Evolutionary conservation across 1,140 invertebrate species (phyloP).

Genomic region (Druon quercuslanigerum): DNA sequence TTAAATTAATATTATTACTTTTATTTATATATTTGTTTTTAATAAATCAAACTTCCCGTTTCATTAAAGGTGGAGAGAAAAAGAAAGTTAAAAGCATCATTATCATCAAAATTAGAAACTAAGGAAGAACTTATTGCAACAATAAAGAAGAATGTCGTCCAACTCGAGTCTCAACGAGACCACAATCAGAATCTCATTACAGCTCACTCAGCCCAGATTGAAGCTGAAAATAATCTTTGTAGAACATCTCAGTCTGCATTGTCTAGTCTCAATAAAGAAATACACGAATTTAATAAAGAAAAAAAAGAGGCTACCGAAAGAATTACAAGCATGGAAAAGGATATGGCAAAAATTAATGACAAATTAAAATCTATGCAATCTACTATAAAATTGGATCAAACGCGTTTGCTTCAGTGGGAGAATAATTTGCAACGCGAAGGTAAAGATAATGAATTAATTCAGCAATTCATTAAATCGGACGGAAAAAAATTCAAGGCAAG

Average conservation of each 20-base stretch:
- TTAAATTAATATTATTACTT: conserved; percentile 5
- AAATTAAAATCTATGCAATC: conserved; percentile 78
- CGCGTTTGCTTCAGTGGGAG: conserved; percentile 79
- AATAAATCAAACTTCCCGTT: conserved; percentile 7
- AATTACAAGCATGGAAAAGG: conserved; percentile 62
- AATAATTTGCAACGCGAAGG: conserved; percentile 78
- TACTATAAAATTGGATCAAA: conserved; percentile 79
- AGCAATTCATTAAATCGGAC: conserved; percentile 80
- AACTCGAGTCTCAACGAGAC: conserved; percentile 57
- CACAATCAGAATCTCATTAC: conserved; percentile 75
- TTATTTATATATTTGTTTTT: conserved; percentile 26
- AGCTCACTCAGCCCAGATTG: conserved; percentile 78
- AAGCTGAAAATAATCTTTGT: conserved; percentile 79
- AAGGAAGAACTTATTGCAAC: conserved; percentile 56
- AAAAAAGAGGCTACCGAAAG: conserved; percentile 71
- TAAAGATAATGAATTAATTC: conserved; percentile 79
- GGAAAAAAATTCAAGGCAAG: conserved; percentile 78
- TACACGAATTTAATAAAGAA: conserved; percentile 74
- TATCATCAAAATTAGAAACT: conserved; percentile 58
- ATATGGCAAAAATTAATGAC: conserved; percentile 72
- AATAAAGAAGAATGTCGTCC: conserved; percentile 55
- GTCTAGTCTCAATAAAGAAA: conserved; percentile 74
- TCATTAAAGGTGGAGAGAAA: conserved; percentile 66
- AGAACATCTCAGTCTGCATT: conserved; percentile 74
- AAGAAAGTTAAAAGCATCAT: conserved; percentile 55